Evolutionary conservation across 2,113 vertebrate species (phyloP), one percentile per base, ranked within the genome.

Genomic region (Vidua chalybeata): DNA sequence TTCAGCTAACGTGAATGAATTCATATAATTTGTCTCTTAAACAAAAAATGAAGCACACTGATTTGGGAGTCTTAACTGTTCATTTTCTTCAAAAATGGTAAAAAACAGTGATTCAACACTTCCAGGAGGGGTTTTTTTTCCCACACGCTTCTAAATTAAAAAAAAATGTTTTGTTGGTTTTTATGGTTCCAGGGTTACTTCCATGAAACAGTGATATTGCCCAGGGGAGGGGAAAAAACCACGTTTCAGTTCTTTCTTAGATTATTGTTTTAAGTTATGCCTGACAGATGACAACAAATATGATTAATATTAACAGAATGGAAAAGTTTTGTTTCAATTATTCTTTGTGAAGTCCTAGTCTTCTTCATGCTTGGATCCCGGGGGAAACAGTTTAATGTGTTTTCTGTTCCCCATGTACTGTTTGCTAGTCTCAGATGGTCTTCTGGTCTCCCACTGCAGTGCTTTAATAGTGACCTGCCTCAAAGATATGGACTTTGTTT

Each of bases 401-500:
- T 52, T 77, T 71, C 48, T 88, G 21, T 39, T 76, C 49, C 62
- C 59, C 35, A 76, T 92, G 89, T 62, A 68, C 39, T 84, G 18
- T 56, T 86, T 86, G 4, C 28, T 69, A 5, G 6, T 66, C 43
- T 92, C 59, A 43, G 19, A 56, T 82, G 33, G 33, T 48, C n/a
- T 52, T 39, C 28, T 74, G 14, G 54, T 68, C 11, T 84, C n/a
- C n/a, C 13, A 51, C 49, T 10, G 3, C 17, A 63, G 26, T 45
- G 37, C 43, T 91, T 76, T 79, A 59, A 41, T 26, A 69, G 16
- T 71, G 73, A 72, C 84, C 87, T 81, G 1, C 82, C 79, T 88
- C 84, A 86, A 84, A 92, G 48, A 63, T 51, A 74, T 7, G 64
- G 81, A 55, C 33, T 76, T 78, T 90, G 37, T 96, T 96, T 94